Conservation (phyloP, 2,113 vertebrate species). For the Myanophis thanlyinensis region DNA sequence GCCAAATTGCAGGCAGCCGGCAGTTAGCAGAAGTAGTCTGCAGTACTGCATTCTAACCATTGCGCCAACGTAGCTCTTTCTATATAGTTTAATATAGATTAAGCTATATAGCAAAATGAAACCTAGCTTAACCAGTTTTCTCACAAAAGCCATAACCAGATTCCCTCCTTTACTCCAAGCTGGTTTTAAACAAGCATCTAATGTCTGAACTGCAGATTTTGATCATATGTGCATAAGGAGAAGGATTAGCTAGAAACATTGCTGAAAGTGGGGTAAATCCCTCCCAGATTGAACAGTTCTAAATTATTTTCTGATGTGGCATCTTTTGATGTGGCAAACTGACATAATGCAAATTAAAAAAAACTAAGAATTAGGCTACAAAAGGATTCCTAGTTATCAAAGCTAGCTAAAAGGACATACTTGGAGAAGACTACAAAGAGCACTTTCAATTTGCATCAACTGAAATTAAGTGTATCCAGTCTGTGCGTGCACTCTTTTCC, state of each 20-base stretch:
- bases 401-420: neutral
- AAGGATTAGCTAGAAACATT: neutral
- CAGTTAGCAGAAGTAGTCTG: no score
- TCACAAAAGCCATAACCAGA: neutral
- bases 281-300: neutral
- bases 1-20: no score
- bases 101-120: neutral
- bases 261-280: neutral
- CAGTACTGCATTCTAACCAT: no score
- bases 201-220: no score
- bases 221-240: neutral
- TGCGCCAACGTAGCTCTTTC: no score
- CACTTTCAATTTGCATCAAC: neutral
- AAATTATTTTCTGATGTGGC: neutral
- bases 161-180: neutral
- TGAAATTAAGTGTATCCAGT: neutral
- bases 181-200: neutral
- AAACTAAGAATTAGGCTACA: neutral
- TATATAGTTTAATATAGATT: neutral
- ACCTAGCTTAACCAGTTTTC: neutral
- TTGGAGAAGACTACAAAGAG: neutral
- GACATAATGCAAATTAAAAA: neutral
- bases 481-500: neutral
- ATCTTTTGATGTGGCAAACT: conserved; percentile 17
- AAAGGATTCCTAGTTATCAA: neutral